Evolutionary conservation across 2,797 vertebrate genomes (phyloP).

Genomic region (Poliocrania exsul): DNA sequence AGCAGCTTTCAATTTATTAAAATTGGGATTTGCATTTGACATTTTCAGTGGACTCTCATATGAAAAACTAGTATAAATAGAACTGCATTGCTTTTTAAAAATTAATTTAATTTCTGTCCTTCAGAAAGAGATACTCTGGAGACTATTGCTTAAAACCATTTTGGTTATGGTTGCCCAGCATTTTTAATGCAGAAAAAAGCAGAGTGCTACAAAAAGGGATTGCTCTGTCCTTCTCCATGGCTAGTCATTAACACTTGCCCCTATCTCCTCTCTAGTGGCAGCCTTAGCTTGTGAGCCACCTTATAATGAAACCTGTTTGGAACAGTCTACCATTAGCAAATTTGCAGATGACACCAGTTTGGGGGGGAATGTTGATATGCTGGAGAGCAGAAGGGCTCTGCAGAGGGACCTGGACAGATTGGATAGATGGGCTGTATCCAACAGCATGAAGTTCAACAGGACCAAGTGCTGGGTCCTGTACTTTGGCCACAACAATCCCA

Average conservation of each 20-base stretch:
- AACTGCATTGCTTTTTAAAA: accelerated
- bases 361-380: background rate
- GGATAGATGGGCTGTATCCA: background rate
- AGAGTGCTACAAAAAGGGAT: background rate
- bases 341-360: background rate
- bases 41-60: background rate
- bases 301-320: background rate
- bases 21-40: background rate
- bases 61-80: background rate
- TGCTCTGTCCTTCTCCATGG: background rate
- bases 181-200: background rate
- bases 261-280: background rate
- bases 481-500: background rate
- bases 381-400: background rate
- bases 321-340: background rate
- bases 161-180: background rate
- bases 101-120: background rate
- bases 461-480: background rate
- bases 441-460: background rate
- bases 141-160: background rate
- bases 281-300: background rate
- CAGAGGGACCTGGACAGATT: background rate
- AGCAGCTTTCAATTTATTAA: background rate
- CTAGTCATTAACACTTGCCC: background rate
- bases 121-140: background rate